phyloP scores from a whole-genome alignment of 2,797 vertebrate genomes.

The Telmatherina bonti region DNA sequence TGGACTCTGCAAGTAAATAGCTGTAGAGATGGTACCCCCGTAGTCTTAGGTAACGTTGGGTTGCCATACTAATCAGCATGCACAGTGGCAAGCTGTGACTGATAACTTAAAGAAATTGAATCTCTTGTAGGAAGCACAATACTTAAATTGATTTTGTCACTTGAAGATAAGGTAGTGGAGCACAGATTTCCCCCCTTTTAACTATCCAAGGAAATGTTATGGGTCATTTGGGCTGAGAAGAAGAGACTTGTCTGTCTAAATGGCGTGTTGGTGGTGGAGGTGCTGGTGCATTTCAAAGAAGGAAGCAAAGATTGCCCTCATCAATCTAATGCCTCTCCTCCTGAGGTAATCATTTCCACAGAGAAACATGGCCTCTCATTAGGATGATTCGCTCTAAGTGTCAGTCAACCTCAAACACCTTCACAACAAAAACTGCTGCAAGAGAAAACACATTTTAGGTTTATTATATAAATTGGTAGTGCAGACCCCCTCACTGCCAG shows the following conservation, averaged over 20 bases:
- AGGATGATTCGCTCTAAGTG: constrained; percentile 65
- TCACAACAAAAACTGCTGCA: constrained; percentile 45
- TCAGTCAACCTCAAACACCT: constrained; percentile 65
- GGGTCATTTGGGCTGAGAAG: constrained; percentile 58
- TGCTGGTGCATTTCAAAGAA: constrained; percentile 48
- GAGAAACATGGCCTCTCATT: constrained; percentile 75
- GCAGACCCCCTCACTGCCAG: constrained; percentile 21
- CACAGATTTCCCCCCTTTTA: constrained; percentile 14
- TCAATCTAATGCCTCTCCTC: constrained; percentile 75
- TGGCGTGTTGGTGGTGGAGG: constrained; percentile 21
- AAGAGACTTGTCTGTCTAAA: constrained; percentile 52
- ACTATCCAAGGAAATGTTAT: constrained; percentile 40
- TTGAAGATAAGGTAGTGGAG: constrained; percentile 24
- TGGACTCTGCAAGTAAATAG: constrained; percentile 22
- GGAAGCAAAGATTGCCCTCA: constrained; percentile 69
- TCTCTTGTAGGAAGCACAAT: constrained; percentile 34
- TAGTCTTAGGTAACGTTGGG: constrained; percentile 14
- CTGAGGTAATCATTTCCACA: constrained; percentile 70
- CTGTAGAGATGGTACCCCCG: constrained; percentile 9
- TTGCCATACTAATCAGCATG: constrained; percentile 49
- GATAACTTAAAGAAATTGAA: constrained; percentile 45
- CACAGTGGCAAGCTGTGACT: constrained; percentile 32
- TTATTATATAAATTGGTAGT: constrained; percentile 51
- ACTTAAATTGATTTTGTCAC: constrained; percentile 47
- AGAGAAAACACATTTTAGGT: constrained; percentile 42